Conservation (phyloP, 2,797 vertebrate species). For the Sarcoramphus papa region DNA sequence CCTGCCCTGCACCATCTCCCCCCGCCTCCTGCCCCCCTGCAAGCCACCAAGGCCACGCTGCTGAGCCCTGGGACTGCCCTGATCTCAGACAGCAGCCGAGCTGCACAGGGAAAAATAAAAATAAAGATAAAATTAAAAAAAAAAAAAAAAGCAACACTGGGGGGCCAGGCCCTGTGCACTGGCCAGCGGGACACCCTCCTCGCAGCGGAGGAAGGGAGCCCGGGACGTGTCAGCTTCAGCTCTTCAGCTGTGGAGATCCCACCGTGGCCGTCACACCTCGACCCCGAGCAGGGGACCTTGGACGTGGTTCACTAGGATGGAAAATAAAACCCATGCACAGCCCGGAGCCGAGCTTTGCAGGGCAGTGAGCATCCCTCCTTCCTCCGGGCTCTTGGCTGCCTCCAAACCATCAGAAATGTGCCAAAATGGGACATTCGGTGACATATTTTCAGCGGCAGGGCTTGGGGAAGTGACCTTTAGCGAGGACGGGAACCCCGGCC, state of each 20-base stretch:
- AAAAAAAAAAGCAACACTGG: neutral
- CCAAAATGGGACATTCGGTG: neutral
- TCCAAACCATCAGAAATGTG: neutral
- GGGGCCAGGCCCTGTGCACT: rapidly evolving
- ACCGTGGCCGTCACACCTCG: rapidly evolving
- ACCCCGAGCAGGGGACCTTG: neutral
- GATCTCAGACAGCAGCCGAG: neutral
- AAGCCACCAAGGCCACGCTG: neutral
- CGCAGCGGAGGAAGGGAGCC: neutral
- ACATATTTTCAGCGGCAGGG: neutral
- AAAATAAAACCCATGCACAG: neutral
- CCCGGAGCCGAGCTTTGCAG: neutral
- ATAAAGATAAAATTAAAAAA: too few species aligned
- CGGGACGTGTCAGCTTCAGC: neutral
- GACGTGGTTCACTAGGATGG: neutral
- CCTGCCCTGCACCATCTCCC: neutral
- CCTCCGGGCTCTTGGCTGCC: neutral
- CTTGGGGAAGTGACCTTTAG: slow-evolving; percentile 16
- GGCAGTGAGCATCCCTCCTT: neutral
- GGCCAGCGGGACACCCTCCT: rapidly evolving
- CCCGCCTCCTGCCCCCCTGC: neutral
- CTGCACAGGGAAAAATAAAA: neutral
- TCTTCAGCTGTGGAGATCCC: neutral
- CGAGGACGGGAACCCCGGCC: neutral
- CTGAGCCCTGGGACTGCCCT: neutral